Conservation (phyloP, 1,140 invertebrate species). For the Plodia interpunctella region DNA sequence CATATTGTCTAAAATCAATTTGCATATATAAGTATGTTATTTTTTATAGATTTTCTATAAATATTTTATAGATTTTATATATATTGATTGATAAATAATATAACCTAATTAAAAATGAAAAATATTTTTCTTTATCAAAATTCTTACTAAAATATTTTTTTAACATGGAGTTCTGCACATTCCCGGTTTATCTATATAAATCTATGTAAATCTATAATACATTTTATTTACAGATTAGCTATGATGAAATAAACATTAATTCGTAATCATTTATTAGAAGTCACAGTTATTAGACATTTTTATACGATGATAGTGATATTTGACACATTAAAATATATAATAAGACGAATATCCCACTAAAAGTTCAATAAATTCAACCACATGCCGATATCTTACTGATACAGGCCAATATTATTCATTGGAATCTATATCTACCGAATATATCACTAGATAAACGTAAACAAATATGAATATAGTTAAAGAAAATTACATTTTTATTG, state of each 20-base stretch:
- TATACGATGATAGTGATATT: neutral
- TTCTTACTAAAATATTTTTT: no score
- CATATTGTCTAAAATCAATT: no score
- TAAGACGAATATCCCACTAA: neutral
- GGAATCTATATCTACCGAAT: slow-evolving; percentile 39
- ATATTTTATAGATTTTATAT: no score
- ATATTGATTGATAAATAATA: no score
- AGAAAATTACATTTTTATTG: slow-evolving; percentile 57
- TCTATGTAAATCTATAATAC: no score
- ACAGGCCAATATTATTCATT: slow-evolving; percentile 30
- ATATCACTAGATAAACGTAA: slow-evolving; percentile 53
- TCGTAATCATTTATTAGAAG: neutral
- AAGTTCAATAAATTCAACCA: neutral
- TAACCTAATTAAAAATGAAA: no score
- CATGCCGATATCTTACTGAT: slow-evolving; percentile 26
- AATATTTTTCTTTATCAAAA: no score
- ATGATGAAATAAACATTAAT: neutral
- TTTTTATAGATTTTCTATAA: no score
- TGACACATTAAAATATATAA: neutral
- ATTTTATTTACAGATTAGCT: no score
- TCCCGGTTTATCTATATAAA: no score
- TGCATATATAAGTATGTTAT: no score
- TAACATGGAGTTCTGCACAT: no score
- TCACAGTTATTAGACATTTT: neutral
- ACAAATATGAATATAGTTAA: slow-evolving; percentile 51